A percentile compares a stretch with the other conserved stretches of the same genome.
phyloP scores from a whole-genome alignment of 2,888 invertebrate species.

The Nomada fabriciana region DNA sequence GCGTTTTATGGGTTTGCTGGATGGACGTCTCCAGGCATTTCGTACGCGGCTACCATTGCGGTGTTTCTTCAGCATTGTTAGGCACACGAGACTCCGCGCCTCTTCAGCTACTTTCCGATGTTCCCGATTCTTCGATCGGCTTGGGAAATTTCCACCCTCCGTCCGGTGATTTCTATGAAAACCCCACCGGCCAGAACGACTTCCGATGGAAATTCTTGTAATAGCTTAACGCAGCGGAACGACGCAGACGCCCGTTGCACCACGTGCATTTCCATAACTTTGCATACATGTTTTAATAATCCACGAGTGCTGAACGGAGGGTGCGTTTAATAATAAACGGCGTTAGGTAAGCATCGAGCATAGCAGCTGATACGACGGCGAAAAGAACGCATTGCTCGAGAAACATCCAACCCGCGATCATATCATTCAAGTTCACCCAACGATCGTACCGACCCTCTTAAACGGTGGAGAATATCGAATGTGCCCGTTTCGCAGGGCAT shows the following conservation, averaged over 20 bases:
- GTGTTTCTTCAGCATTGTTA: background rate
- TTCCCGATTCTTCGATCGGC: slow-evolving; percentile 7
- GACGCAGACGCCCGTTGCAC: slow-evolving; percentile 75
- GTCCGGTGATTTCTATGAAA: slow-evolving; percentile 1
- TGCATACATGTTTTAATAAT: slow-evolving; percentile 83
- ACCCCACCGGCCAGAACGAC: slow-evolving; percentile 19
- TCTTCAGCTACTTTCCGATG: too few relatives aligned
- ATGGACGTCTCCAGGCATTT: background rate
- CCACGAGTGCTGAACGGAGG: slow-evolving; percentile 40
- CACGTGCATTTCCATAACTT: slow-evolving; percentile 82
- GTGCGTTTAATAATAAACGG: slow-evolving; percentile 51
- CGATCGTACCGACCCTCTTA: slow-evolving; percentile 4
- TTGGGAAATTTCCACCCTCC: background rate
- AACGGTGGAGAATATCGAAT: background rate
- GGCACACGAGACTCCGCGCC: too few relatives aligned
- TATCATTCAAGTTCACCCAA: slow-evolving; percentile 10
- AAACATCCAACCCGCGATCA: background rate
- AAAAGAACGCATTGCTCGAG: slow-evolving; percentile 14
- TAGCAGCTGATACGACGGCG: slow-evolving; percentile 36
- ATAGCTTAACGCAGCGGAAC: slow-evolving; percentile 71
- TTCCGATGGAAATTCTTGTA: slow-evolving; percentile 70
- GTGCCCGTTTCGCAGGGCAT: background rate
- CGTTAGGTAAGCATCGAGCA: slow-evolving; percentile 49
- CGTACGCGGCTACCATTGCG: background rate
- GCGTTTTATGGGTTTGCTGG: slow-evolving; percentile 9